Percentiles rank a stretch among this genome's conserved stretches.
Evolutionary conservation across 1,140 invertebrate genomes (phyloP).

Genomic region (Papilio helenus): DNA sequence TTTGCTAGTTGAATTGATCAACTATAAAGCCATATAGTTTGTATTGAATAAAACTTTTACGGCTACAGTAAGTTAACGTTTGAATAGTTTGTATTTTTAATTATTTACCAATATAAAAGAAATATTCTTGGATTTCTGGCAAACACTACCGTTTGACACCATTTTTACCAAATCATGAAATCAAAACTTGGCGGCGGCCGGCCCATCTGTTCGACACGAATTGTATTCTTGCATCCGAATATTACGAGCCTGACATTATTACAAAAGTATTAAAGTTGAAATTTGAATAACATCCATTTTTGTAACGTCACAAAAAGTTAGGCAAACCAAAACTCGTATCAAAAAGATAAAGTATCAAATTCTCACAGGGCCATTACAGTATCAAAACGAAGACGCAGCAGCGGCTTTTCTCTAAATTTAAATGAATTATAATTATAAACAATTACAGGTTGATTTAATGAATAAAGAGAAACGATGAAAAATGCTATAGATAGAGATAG

Average conservation of each 20-base stretch:
- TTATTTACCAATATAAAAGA: too few species aligned
- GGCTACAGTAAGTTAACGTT: conserved; percentile 37
- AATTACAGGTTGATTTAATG: conserved; percentile 75
- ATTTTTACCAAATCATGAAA: too few species aligned
- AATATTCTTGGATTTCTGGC: too few species aligned
- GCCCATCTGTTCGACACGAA: conserved; percentile 32
- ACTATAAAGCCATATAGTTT: too few species aligned
- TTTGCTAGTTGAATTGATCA: too few species aligned
- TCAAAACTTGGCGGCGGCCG: too few species aligned
- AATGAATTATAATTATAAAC: conserved; percentile 81
- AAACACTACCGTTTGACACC: too few species aligned
- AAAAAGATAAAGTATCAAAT: conserved; percentile 74
- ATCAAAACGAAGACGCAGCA: conserved; percentile 67
- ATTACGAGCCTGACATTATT: conserved; percentile 33
- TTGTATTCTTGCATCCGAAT: conserved; percentile 40
- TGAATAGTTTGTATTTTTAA: too few species aligned
- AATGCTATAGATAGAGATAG: conserved; percentile 49
- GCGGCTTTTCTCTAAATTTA: conserved; percentile 68
- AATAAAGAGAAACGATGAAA: conserved; percentile 64
- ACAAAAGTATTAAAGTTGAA: conserved; percentile 33
- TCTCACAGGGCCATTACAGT: conserved; percentile 69
- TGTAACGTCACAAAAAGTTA: conserved; percentile 35
- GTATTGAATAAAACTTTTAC: too few species aligned
- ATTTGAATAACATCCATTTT: conserved; percentile 41
- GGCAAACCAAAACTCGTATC: conserved; percentile 45